Base-by-base conservation (phyloP, 53 echinoderm and acorn worm species). In the Astropecten irregularis region DNA sequence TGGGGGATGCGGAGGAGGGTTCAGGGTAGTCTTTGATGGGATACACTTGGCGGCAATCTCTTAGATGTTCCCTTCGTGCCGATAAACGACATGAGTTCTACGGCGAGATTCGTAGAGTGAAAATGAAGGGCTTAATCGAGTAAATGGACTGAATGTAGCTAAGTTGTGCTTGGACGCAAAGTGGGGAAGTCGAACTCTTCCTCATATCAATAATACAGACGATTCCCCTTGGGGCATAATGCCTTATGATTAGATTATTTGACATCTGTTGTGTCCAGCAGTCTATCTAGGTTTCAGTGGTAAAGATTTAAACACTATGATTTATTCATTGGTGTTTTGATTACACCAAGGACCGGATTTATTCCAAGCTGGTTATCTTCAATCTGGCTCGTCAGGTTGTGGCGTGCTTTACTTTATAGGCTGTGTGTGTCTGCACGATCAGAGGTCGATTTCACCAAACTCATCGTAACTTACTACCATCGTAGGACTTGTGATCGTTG, bases 291-390 rank as follows among this genome's bases (percentile, higher is more conserved):
- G n/a, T n/a, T n/a, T n/a, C n/a, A n/a, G n/a, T n/a, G n/a, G n/a
- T n/a, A n/a, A n/a, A 33, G 44, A 44, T 77, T 77, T 77, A 77
- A 77, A 55, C 77, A 27, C 46, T 29, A 77, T 77, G 77, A 55
- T 77, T 77, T 77, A 77, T 77, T 77, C 77, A 77, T 77, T 47
- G 77, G 46, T 9, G 40, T 58, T 47, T 61, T 46, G 61, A 77
- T 77, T 77, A 61, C 77, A 15, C 44, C 47, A 19, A 22, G 46
- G 38, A 56, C 9, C n/a, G 19, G 48, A 61, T 59, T 77, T 42
- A 61, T 40, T 56, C 56, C 39, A 77, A 77, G 60, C 60, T 77
- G 77, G 77, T 77, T 77, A 74, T 37, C 40, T 54, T 14, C 74
- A 37, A 56, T 38, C 53, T 32, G 38, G 25, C 39, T 57, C 36